Evolutionary conservation across 1,140 invertebrate genomes (phyloP), one percentile per base, ranked within the genome.

Genomic region (Scaptodrosophila lebanonensis): DNA sequence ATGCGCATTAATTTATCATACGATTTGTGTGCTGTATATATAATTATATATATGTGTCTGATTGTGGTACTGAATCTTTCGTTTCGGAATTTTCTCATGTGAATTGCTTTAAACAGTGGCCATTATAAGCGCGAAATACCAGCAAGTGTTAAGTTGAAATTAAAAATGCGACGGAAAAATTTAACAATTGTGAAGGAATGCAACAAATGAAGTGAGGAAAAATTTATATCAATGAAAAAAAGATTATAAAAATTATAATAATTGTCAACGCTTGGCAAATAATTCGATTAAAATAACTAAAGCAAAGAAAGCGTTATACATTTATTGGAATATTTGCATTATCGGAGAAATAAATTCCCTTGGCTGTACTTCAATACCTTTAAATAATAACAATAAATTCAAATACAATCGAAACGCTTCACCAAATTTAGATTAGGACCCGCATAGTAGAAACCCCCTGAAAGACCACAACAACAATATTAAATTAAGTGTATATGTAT

Each of bases 1-100:
- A 71, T 76, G 72, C 72, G 72, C 72, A 77, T 77, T 76, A 63
- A 67, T 67, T 76, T 67, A 76, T 72, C 73, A 66, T 51, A 13
- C 9, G 42, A 59, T 56, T 27, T 49, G 45, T 47, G 30, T 42
- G 17, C 48, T 43, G 25, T 33, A 30, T 38, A 36, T 44, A 33
- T 33, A 13, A 52, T 18, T 59, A 32, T 13, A 9, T 7, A 9
- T 25, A 12, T 6, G 18, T 22, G 40, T 49, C 18, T 63, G 29
- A 22, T 3, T 11, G 32, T 17, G 20, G n/a, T n/a, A n/a, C n/a
- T 25, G 29, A 16, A 11, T 27, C 6, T 20, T 44, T 44, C 12
- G 3, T 25, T 25, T 25, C 8, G 3, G 8, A 25, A 25, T 25
- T 13, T 44, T 8, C 29, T 16, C 16, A 20, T 33, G 20, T 30